Base-by-base conservation (phyloP, 2,113 vertebrate genomes). In the Corynorhinus townsendii region DNA sequence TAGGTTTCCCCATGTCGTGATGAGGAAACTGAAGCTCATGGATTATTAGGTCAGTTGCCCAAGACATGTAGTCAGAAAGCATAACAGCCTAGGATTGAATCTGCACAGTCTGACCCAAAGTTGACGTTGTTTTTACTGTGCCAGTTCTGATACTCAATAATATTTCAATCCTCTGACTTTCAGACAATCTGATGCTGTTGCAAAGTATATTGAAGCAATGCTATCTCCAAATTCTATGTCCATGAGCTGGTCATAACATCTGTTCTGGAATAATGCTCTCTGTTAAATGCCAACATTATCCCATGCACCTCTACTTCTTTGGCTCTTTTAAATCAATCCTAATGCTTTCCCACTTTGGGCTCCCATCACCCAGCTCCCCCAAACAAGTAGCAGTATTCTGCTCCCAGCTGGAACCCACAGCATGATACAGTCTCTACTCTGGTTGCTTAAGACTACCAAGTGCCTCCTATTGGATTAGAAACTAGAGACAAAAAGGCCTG, bases 381-480 rank as follows among this genome's bases (percentile, higher is more conserved):
- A 89, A 83, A 52, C 0, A 24, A 11, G 64, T 22, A 94, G 86
- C 0, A 54, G n/a, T 2, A 87, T 95, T 97, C 64, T 77, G 24
- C 87, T 92, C 81, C 73, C 91, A 35, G 11, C 75, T 90, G 59
- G 9, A 96, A 80, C 77, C 56, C 59, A 91, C 72, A 26, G 45
- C n/a, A 72, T 86, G 33, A 95, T 24, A 45, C 0, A 24, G 56
- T 26, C 79, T 76, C 38, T 94, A 43, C 94, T 86, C 73, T 33
- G 40, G 17, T 40, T 24, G 45, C 40, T 52, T 33, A 94, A 9
- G 40, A 89, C 35, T 54, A 72, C 17, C 43, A 38, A 97, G 77
- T 94, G 47, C 28, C 93, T 90, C 95, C n/a, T 85, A 64, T 79
- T 96, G 95, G 90, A 92, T 94, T 94, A 94, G 86, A 86, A 93